Evolutionary conservation across 2,113 vertebrate species (phyloP).

Genomic region (Cephalopholis sonnerati): DNA sequence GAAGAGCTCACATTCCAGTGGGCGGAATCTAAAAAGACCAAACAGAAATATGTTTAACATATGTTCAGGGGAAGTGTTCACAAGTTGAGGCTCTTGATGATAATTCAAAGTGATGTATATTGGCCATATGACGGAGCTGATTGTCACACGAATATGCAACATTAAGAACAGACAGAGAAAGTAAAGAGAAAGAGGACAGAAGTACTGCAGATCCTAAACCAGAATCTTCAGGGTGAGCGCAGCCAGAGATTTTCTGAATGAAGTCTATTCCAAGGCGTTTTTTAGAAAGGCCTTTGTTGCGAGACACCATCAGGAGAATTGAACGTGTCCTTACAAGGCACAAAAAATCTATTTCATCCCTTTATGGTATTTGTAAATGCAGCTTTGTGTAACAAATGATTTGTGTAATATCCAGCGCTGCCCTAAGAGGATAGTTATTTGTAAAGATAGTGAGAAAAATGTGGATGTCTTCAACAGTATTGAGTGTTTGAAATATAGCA

Average conservation of each 20-base stretch:
- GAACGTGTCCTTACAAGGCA: constrained; percentile 10
- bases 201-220: not conserved
- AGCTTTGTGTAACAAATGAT: constrained; percentile 4
- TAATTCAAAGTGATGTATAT: not conserved
- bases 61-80: constrained; percentile 8
- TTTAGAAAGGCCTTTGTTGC: constrained; percentile 7
- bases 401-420: not conserved
- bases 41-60: constrained; percentile 21
- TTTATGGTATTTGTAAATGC: constrained; percentile 4
- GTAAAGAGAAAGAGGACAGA: not conserved
- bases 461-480: not conserved
- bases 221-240: constrained; percentile 1
- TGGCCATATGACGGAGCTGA: not conserved
- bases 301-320: constrained; percentile 25
- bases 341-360: constrained; percentile 23
- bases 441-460: constrained; percentile 9
- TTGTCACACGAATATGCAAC: not conserved
- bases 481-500: not conserved
- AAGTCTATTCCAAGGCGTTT: constrained; percentile 27
- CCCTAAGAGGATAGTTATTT: constrained; percentile 21
- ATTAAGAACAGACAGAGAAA: not conserved
- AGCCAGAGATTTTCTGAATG: constrained; percentile 8
- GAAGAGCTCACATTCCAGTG: constrained; percentile 43
- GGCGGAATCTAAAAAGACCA: constrained; percentile 24
- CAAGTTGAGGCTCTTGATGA: not conserved